phyloP scores from a whole-genome alignment of 1,140 invertebrate genomes.

The Spodoptera frugiperda region DNA sequence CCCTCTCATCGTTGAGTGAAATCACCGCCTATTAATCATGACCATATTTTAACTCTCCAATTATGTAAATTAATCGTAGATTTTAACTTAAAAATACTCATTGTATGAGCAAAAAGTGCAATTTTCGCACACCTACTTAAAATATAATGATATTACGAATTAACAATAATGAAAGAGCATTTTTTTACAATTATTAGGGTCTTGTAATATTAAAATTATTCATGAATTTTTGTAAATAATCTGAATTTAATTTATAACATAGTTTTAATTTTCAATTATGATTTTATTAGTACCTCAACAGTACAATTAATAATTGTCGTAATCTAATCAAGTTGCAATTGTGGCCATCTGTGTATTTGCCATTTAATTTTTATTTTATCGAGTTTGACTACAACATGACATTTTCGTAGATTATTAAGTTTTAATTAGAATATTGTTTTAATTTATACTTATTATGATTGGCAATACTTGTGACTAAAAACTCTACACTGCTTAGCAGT shows the following conservation, averaged over 20 bases:
- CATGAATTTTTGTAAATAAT: conserved; percentile 15
- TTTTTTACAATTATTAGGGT: background rate
- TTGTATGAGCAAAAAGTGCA: background rate
- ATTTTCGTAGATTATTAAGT: conserved; percentile 18
- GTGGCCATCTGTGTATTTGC: conserved; percentile 23
- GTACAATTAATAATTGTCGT: background rate
- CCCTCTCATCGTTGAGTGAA: conserved; percentile 74
- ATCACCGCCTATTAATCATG: conserved; percentile 13
- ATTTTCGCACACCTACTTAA: background rate
- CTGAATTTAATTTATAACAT: conserved; percentile 19
- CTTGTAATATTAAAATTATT: conserved; percentile 9
- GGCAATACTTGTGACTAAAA: background rate
- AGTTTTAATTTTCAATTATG: conserved; percentile 11
- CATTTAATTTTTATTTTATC: conserved; percentile 31
- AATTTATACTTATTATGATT: conserved; percentile 12
- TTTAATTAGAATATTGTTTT: conserved; percentile 14
- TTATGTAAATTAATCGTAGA: background rate
- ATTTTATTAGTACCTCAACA: conserved; percentile 8
- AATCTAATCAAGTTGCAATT: conserved; percentile 14
- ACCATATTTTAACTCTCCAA: conserved; percentile 5
- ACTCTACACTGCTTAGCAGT: background rate
- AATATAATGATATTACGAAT: background rate
- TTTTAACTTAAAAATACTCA: conserved; percentile 7
- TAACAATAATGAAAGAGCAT: background rate
- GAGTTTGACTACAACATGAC: conserved; percentile 8